These are phyloP conservation scores for Drosophila austrosaltans DNA, from an alignment of 2,888 invertebrate genomes.

Conservation along the genomic window DNA sequence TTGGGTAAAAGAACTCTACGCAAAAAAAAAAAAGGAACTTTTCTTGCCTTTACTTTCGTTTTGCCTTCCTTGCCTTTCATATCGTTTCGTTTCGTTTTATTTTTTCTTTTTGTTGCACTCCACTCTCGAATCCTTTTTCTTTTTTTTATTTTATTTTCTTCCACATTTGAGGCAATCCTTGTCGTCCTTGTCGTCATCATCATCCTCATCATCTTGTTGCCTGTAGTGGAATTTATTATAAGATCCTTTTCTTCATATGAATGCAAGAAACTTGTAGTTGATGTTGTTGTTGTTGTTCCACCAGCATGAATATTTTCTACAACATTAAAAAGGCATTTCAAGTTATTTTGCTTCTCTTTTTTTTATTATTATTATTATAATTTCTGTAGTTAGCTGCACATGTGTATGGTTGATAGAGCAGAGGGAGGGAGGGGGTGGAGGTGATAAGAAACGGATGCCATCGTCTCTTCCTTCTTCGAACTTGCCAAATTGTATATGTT, in stretches of 20 bases:
- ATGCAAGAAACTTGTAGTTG: slow-evolving; percentile 58
- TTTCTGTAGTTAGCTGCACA: slow-evolving; percentile 56
- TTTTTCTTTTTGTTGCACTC: slow-evolving; percentile 9
- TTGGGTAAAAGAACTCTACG: background rate
- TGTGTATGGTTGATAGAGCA: slow-evolving; percentile 16
- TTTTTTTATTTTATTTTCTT: slow-evolving; percentile 7
- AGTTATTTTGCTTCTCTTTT: slow-evolving; percentile 60
- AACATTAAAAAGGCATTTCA: slow-evolving; percentile 74
- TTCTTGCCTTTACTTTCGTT: background rate
- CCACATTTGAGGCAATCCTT: slow-evolving; percentile 36
- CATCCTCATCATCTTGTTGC: slow-evolving; percentile 66
- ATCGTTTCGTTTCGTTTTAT: background rate
- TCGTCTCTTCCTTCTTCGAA: slow-evolving; percentile 10
- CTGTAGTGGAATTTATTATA: slow-evolving; percentile 76
- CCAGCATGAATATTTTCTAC: slow-evolving; percentile 66
- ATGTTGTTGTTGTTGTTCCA: slow-evolving; percentile 30
- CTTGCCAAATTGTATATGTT: slow-evolving; percentile 2
- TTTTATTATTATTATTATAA: slow-evolving; percentile 61
- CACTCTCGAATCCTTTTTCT: slow-evolving; percentile 10
- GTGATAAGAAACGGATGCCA: slow-evolving; percentile 4
- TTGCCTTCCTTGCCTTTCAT: background rate
- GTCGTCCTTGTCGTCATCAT: slow-evolving; percentile 28
- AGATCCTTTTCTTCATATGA: slow-evolving; percentile 74
- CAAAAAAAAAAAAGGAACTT: slow-evolving; percentile 7
- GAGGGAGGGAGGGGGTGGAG: background rate